phyloP scores from a whole-genome alignment of 2,797 vertebrate species.

The Coregonus ussuriensis region DNA sequence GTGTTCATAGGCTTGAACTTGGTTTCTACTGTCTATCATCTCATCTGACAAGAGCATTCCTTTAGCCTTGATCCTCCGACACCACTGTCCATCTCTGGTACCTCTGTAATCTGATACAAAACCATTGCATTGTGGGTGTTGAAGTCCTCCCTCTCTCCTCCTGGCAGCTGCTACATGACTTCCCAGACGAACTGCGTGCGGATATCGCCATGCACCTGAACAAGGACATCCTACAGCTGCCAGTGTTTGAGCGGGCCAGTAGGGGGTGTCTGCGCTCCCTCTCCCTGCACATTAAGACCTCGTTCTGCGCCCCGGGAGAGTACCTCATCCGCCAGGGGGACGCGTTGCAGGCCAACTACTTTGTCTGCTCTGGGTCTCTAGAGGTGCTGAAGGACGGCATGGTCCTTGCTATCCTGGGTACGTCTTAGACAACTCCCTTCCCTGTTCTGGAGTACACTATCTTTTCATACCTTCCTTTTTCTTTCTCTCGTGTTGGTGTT shows the following conservation, averaged over 20 bases:
- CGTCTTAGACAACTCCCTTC: conserved; percentile 49
- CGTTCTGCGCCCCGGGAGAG: conserved; percentile 93
- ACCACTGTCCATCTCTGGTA: background rate
- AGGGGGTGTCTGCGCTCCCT: conserved; percentile 92
- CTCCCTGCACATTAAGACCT: conserved; percentile 94
- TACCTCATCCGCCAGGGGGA: conserved; percentile 93
- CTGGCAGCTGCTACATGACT: conserved; percentile 89
- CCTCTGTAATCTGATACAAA: background rate
- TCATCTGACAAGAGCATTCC: too few species aligned
- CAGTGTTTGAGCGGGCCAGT: conserved; percentile 88
- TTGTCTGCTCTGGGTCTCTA: conserved; percentile 92
- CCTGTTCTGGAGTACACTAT: background rate
- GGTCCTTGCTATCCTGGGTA: conserved; percentile 94
- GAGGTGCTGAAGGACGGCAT: conserved; percentile 91
- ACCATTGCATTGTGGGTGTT: background rate
- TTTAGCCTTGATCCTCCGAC: background rate
- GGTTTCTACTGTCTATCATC: too few species aligned
- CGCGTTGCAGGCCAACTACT: conserved; percentile 91
- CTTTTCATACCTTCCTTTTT: background rate
- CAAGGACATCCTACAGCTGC: conserved; percentile 95
- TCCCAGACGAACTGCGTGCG: conserved; percentile 91
- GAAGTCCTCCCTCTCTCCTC: too few species aligned
- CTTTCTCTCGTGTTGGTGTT: background rate
- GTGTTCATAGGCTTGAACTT: background rate
- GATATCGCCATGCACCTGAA: conserved; percentile 96